These are phyloP conservation scores for Diabrotica virgifera DNA, from an alignment of 1,140 invertebrate genomes.

Conservation along the genomic window DNA sequence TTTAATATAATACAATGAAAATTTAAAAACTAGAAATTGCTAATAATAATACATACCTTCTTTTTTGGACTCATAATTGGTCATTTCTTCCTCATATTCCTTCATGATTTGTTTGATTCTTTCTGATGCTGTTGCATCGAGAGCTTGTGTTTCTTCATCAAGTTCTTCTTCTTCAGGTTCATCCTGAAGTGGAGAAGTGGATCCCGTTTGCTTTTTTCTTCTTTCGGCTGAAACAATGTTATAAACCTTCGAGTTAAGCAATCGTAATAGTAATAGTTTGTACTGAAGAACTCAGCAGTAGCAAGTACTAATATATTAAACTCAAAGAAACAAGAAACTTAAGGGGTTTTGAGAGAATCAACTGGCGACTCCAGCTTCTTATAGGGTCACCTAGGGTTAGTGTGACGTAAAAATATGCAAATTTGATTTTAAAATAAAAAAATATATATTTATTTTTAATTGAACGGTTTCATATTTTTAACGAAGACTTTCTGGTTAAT, in stretches of 20 bases:
- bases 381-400: too few relatives aligned
- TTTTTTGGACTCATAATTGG: constrained; percentile 61
- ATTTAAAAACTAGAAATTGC: constrained; percentile 6
- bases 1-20: constrained; percentile 33
- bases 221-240: constrained; percentile 52
- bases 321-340: too few relatives aligned
- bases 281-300: too few relatives aligned
- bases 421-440: too few relatives aligned
- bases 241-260: constrained; percentile 1
- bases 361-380: too few relatives aligned
- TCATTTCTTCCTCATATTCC: constrained; percentile 80
- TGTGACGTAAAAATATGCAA: too few relatives aligned
- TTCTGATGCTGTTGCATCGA: constrained; percentile 69
- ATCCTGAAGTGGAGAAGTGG: constrained; percentile 59
- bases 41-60: constrained; percentile 42
- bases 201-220: constrained; percentile 57
- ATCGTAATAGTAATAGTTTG: too few relatives aligned
- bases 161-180: constrained; percentile 72
- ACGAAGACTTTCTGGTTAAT: too few relatives aligned
- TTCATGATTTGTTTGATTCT: constrained; percentile 75
- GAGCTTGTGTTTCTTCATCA: constrained; percentile 73
- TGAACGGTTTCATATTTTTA: too few relatives aligned
- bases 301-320: too few relatives aligned
- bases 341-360: too few relatives aligned
- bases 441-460: too few relatives aligned